Base-by-base conservation (phyloP, 2,113 vertebrate genomes). In the Taurulus bubalis region DNA sequence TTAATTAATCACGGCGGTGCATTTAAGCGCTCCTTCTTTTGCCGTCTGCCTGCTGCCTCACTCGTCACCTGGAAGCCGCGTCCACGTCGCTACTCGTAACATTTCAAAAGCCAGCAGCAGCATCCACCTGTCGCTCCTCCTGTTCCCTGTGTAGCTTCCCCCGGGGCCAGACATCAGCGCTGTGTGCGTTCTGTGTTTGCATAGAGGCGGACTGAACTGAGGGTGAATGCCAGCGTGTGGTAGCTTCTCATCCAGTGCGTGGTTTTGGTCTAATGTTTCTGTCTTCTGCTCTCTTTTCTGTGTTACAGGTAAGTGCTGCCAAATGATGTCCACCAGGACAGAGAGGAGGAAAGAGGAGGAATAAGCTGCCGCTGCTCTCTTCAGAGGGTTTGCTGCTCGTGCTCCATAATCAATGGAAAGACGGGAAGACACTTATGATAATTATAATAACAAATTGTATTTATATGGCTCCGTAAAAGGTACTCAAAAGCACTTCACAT, bases 281-380 rank as follows among this genome's bases (percentile, higher is more conserved):
- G 45, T 36, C 1, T 73, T 55, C 20, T 30, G 30, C 34, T 49
- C 6, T 83, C 20, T 72, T 63, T 42, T 63, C 11, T 84, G 4
- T 76, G 8, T 80, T 55, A 11, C 32, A 76, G 79, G 82, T 90
- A 88, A 88, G 87, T 89, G 71, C 24, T 72, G 40, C 45, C 70
- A 32, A 22, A 8, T 42, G 67, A 69, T 22, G 18, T 78, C 38
- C 56, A 24, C 26, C 34, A 20, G 62, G 79, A 71, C 71, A 75
- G 20, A 51, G 6, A 42, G 30, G 67, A 51, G 28, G 26, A 45
- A 4, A 73, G 65, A 1, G 12, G 32, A 64, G 49, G 51, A 64
- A 38, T 65, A 36, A 38, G 24, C 14, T 81, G 28, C n/a, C 7
- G 55, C 49, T 34, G 0, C 66, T 47, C 2, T 14, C 56, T 15